These are phyloP conservation scores for Drosophila mimica DNA, from an alignment of 2,888 invertebrate genomes.

Conservation along the genomic window DNA sequence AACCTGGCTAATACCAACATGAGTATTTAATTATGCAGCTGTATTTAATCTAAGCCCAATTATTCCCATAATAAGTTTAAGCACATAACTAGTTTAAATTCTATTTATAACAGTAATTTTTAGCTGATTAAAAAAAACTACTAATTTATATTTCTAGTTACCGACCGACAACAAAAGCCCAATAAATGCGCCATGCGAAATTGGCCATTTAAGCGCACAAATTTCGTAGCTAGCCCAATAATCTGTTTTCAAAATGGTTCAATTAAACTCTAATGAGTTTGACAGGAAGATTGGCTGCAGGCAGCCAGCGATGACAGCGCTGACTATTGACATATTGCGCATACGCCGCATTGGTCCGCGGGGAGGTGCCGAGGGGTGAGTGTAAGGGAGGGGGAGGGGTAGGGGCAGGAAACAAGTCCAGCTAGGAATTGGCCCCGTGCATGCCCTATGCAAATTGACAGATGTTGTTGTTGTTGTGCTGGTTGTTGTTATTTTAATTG, in stretches of 20 bases:
- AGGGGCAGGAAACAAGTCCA: neutral
- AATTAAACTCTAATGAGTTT: constrained; percentile 41
- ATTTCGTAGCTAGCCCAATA: constrained; percentile 12
- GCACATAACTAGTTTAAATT: neutral
- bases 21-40: neutral
- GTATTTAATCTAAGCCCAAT: neutral
- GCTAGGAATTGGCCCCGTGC: neutral
- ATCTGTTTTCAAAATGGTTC: constrained; percentile 34
- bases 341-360: constrained; percentile 30
- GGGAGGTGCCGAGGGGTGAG: neutral
- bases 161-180: neutral
- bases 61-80: neutral
- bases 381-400: too few relatives aligned
- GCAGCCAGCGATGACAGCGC: constrained; percentile 12
- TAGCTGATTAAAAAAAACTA: neutral
- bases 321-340: constrained; percentile 41
- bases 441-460: constrained; percentile 56
- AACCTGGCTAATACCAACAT: neutral
- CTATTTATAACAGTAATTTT: neutral
- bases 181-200: neutral
- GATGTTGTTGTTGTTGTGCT: constrained; percentile 31
- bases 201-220: constrained; percentile 5
- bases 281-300: constrained; percentile 5
- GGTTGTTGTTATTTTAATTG: constrained; percentile 44
- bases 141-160: neutral